Percentiles rank a stretch among this genome's conserved stretches.
Evolutionary conservation across 2,888 invertebrate species (phyloP).

Genomic region (Diarsia rubi): DNA sequence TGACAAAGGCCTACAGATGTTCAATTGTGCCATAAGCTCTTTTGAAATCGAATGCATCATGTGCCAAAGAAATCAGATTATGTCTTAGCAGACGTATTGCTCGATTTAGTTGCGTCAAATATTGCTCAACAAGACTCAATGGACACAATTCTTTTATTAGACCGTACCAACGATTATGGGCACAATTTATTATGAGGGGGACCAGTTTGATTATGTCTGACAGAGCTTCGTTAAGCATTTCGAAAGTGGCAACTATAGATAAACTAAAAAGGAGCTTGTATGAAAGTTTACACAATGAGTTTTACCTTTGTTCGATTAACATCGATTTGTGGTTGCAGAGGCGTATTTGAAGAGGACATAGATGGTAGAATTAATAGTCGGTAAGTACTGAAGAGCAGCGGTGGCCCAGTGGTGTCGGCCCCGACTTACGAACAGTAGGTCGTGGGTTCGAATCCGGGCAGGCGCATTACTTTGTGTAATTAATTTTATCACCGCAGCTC

Average conservation of each 20-base stretch:
- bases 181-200: constrained; percentile 77
- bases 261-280: constrained; percentile 37
- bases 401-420: too few species aligned
- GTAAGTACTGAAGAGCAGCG: background rate
- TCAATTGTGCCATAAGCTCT: constrained; percentile 53
- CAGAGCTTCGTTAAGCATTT: constrained; percentile 74
- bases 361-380: constrained; percentile 3
- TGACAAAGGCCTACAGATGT: constrained; percentile 59
- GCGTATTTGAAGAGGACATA: constrained; percentile 13
- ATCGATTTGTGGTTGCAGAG: constrained; percentile 34
- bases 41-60: constrained; percentile 61
- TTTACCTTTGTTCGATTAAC: constrained; percentile 39
- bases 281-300: constrained; percentile 41
- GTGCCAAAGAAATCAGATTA: constrained; percentile 58
- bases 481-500: too few species aligned
- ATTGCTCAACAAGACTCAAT: constrained; percentile 68
- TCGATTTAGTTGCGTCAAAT: constrained; percentile 72
- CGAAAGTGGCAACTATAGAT: constrained; percentile 69
- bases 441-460: too few species aligned
- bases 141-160: constrained; percentile 63
- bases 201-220: constrained; percentile 76
- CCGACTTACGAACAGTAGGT: too few species aligned
- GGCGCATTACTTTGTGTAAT: too few species aligned
- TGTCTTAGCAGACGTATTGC: constrained; percentile 55
- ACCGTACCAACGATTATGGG: constrained; percentile 76